A percentile compares a stretch with the other conserved stretches of the same genome.
phyloP scores from a whole-genome alignment of 2,113 vertebrate species.

The Psittacula cyanocephala region DNA sequence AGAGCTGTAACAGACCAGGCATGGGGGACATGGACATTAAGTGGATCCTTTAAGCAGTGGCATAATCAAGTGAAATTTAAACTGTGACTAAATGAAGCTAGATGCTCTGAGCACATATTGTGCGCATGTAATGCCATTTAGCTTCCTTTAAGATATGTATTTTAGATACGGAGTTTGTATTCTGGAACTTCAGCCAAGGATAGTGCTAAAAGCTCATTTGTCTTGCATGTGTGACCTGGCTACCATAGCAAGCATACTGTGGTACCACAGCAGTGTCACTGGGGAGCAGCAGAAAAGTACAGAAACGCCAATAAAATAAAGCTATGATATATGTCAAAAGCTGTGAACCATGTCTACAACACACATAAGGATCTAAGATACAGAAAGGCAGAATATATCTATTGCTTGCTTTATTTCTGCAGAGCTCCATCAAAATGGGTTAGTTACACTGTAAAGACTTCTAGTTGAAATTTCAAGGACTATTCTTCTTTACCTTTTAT shows the following conservation, averaged over 20 bases:
- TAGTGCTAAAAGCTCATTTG: background rate
- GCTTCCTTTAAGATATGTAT: background rate
- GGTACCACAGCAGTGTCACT: background rate
- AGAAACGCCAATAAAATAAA: background rate
- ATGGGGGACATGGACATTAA: background rate
- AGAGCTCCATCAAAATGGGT: background rate
- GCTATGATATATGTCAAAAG: background rate
- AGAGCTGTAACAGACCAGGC: background rate
- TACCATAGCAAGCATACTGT: fast-evolving
- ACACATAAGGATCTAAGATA: background rate
- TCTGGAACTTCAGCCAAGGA: background rate
- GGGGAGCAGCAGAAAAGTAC: background rate
- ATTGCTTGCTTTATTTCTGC: background rate
- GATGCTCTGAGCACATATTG: background rate
- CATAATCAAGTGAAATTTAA: background rate
- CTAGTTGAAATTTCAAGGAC: background rate
- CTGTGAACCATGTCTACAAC: background rate
- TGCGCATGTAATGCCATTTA: background rate
- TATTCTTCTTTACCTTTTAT: background rate
- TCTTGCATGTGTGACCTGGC: background rate
- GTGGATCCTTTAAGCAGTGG: background rate
- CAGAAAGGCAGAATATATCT: background rate
- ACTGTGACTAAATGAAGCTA: background rate
- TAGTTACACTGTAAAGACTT: background rate
- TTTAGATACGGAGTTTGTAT: background rate